phyloP scores from a whole-genome alignment of 2,797 vertebrate species.

The Manis pentadactyla region DNA sequence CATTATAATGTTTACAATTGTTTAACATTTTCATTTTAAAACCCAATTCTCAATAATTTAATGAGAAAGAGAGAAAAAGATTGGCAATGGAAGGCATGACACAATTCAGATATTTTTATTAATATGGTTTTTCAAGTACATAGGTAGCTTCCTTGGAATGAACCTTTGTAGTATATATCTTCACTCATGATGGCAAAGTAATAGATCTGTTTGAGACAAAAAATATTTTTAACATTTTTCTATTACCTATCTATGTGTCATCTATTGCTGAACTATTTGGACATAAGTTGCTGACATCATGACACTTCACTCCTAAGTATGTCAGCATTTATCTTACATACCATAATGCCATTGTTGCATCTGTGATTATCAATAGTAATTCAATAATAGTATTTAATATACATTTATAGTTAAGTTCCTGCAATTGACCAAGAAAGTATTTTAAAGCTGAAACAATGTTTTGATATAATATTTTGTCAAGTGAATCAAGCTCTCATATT shows the following conservation, averaged over 20 bases:
- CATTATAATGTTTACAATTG: slow-evolving; percentile 15
- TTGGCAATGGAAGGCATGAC: not conserved
- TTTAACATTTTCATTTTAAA: slow-evolving; percentile 33
- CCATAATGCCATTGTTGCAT: not conserved
- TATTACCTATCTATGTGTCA: not conserved
- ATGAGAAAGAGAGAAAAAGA: slow-evolving; percentile 13
- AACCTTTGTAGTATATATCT: slow-evolving; percentile 14
- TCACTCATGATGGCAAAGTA: not conserved
- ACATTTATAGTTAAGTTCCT: slow-evolving; percentile 16
- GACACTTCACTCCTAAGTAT: not conserved
- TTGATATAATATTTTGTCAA: slow-evolving; percentile 51
- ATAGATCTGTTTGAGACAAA: slow-evolving; percentile 16
- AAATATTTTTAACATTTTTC: slow-evolving; percentile 35
- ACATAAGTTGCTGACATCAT: not conserved
- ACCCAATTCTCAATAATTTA: not conserved
- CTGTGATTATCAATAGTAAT: not conserved
- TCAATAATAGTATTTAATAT: not conserved
- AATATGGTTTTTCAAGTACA: not conserved
- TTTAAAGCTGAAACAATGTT: slow-evolving; percentile 41
- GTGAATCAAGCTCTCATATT: slow-evolving; percentile 48
- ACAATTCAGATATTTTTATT: not conserved
- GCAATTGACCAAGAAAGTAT: not conserved
- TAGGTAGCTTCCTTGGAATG: slow-evolving; percentile 8
- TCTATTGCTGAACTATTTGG: not conserved
- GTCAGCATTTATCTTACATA: not conserved